Conservation (phyloP, 2,888 invertebrate genomes). For the Trichogramma dendrolimi region DNA sequence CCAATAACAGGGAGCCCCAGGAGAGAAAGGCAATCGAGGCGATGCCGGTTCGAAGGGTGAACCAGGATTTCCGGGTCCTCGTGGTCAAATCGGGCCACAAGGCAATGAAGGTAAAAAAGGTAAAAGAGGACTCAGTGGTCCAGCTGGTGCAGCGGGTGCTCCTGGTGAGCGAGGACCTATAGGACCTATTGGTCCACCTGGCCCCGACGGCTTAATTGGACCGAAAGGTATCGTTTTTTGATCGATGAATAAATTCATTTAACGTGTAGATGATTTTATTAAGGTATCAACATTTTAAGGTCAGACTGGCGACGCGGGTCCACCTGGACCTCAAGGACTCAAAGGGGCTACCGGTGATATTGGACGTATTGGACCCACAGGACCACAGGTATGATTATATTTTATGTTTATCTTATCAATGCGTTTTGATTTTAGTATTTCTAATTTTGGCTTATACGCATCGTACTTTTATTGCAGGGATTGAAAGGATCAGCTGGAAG, state of each 20-base stretch:
- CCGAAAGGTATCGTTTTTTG: constrained; percentile 59
- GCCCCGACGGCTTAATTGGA: constrained; percentile 72
- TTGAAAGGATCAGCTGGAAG: constrained; percentile 67
- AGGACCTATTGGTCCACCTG: constrained; percentile 67
- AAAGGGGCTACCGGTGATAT: constrained; percentile 64
- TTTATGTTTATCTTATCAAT: not conserved
- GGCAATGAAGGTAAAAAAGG: constrained; percentile 81
- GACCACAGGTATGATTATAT: constrained; percentile 47
- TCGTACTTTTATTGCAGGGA: constrained; percentile 52
- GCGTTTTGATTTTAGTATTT: not conserved
- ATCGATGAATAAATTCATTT: not conserved
- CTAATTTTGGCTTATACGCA: not conserved
- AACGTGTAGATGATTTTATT: too few species aligned
- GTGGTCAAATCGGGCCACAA: constrained; percentile 69
- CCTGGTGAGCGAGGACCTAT: constrained; percentile 69
- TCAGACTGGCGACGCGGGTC: constrained; percentile 68
- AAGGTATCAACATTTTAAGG: constrained; percentile 46
- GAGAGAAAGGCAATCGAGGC: constrained; percentile 77
- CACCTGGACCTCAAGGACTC: constrained; percentile 52
- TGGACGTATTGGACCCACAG: constrained; percentile 60
- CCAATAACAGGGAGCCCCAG: constrained; percentile 63
- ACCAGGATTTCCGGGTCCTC: constrained; percentile 66
- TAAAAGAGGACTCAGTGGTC: constrained; percentile 73
- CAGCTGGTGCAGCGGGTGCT: constrained; percentile 68
- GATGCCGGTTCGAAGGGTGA: constrained; percentile 76